Evolutionary conservation across 2,888 invertebrate species (phyloP).

Genomic region (Melieria crassipennis): DNA sequence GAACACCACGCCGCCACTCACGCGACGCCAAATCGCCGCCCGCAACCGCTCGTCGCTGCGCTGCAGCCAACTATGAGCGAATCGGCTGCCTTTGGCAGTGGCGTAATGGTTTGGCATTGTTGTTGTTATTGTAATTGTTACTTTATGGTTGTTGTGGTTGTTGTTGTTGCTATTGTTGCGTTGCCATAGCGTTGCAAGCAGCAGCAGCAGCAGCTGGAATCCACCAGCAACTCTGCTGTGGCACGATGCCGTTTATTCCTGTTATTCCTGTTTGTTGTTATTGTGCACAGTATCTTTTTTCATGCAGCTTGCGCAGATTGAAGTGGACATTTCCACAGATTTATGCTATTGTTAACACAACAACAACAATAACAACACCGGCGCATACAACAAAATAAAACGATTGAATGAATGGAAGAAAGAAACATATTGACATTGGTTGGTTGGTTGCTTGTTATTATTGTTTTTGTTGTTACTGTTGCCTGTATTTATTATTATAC

Average conservation of each 20-base stretch:
- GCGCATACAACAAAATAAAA: slow-evolving; percentile 29
- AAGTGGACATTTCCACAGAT: slow-evolving; percentile 40
- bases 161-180: slow-evolving; percentile 7
- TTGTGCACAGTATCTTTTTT: slow-evolving; percentile 40
- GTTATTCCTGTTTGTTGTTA: not conserved
- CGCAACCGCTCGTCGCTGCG: too few relatives aligned
- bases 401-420: slow-evolving; percentile 1
- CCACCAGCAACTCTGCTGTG: not conserved
- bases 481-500: slow-evolving; percentile 17
- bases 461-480: slow-evolving; percentile 17
- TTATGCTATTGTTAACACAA: slow-evolving; percentile 36
- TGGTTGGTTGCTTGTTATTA: slow-evolving; percentile 15
- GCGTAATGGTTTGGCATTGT: not conserved
- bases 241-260: not conserved
- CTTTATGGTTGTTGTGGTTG: not conserved
- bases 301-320: slow-evolving; percentile 38
- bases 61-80: too few relatives aligned
- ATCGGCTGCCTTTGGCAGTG: too few relatives aligned
- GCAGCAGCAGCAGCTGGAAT: not conserved
- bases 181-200: slow-evolving; percentile 17
- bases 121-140: slow-evolving; percentile 26
- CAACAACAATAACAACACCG: slow-evolving; percentile 8
- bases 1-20: too few relatives aligned
- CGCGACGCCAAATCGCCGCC: too few relatives aligned
- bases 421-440: slow-evolving; percentile 3